Conservation (phyloP, 2,113 vertebrate species). For the Hippopotamus amphibius region DNA sequence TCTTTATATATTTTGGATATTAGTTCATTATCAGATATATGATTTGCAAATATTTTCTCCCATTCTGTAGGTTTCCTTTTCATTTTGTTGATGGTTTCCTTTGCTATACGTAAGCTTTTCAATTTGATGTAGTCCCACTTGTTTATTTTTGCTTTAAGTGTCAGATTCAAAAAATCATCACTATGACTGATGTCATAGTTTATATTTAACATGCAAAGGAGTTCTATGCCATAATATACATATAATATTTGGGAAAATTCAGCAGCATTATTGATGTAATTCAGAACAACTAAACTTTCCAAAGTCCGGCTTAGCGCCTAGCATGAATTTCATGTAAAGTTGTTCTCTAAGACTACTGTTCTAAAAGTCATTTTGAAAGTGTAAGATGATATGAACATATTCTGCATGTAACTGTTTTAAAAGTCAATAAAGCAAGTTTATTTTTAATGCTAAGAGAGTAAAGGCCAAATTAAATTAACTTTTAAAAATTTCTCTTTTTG, state of each 20-base stretch:
- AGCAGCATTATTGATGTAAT: slow-evolving; percentile 43
- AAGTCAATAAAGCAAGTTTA: slow-evolving; percentile 22
- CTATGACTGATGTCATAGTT: not conserved
- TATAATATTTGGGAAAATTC: slow-evolving; percentile 20
- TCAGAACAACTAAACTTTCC: slow-evolving; percentile 25
- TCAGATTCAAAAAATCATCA: not conserved
- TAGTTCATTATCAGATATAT: not conserved
- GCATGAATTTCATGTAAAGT: slow-evolving; percentile 59
- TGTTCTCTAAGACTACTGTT: not conserved
- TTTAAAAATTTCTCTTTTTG: slow-evolving; percentile 67
- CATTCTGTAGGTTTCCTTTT: not conserved
- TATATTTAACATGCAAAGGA: slow-evolving; percentile 32
- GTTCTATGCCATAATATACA: not conserved
- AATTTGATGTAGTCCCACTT: not conserved
- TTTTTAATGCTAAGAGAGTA: slow-evolving; percentile 53
- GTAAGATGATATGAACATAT: not conserved
- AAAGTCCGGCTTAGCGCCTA: not conserved
- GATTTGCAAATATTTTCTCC: not conserved
- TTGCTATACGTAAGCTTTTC: not conserved
- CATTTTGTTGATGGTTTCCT: not conserved
- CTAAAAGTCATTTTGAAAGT: slow-evolving; percentile 46
- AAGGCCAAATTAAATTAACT: slow-evolving; percentile 36
- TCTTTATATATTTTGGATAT: not conserved
- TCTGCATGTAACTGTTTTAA: slow-evolving; percentile 38
- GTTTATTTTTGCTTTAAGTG: not conserved